These are phyloP conservation scores for Crocodylus rhombifer DNA, from an alignment of 2,797 vertebrate species.

Conservation along the genomic window DNA sequence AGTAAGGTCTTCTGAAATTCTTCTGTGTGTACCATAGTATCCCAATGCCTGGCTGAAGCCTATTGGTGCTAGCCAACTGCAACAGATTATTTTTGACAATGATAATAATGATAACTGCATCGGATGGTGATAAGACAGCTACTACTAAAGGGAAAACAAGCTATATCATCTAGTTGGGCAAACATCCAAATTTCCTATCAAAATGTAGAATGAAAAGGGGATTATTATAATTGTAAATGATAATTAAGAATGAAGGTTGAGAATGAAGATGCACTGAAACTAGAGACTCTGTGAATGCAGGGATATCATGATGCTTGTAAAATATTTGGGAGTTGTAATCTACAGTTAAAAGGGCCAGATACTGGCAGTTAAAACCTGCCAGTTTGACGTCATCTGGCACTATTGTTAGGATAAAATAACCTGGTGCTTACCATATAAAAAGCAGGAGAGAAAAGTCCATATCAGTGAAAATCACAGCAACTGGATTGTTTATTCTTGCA, in stretches of 20 bases:
- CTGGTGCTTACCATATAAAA: neutral
- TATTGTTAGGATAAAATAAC: conserved; percentile 36
- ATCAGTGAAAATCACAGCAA: conserved; percentile 22
- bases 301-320: neutral
- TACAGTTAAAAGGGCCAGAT: neutral
- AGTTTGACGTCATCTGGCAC: neutral
- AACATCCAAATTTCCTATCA: neutral
- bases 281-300: neutral
- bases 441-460: neutral
- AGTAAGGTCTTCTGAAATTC: neutral
- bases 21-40: neutral
- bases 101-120: neutral
- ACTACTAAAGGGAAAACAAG: neutral
- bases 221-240: neutral
- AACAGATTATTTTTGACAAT: neutral
- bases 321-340: neutral
- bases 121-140: neutral
- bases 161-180: neutral
- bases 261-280: neutral
- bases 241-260: neutral
- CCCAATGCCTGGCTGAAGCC: neutral
- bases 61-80: neutral
- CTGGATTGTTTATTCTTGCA: conserved; percentile 34
- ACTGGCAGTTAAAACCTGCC: neutral
- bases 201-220: neutral